Percentiles rank a stretch among this genome's conserved stretches.
Evolutionary conservation across 2,797 vertebrate species (phyloP).

Genomic region (Scyliorhinus canicula): DNA sequence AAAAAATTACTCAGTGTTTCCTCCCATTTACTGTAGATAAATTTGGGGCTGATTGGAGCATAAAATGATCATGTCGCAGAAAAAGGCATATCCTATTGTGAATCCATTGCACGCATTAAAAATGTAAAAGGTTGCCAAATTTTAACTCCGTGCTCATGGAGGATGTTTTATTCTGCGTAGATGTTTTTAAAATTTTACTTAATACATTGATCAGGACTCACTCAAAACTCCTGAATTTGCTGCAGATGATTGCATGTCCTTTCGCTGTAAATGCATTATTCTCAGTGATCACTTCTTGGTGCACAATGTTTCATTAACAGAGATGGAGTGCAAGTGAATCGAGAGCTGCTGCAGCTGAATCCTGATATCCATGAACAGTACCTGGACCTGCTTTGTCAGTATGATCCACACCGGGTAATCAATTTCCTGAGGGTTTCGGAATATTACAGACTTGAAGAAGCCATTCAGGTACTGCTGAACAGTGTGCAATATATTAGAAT

Average conservation of each 20-base stretch:
- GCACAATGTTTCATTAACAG: conserved; percentile 54
- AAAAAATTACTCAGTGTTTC: neutral
- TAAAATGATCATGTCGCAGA: neutral
- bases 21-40: neutral
- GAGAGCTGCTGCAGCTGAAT: conserved; percentile 56
- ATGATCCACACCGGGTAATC: conserved; percentile 67
- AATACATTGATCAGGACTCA: neutral
- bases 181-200: conserved; percentile 9
- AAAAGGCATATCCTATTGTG: neutral
- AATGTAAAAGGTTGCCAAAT: neutral
- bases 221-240: neutral
- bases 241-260: neutral
- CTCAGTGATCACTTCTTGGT: neutral
- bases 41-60: neutral
- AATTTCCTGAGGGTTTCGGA: conserved; percentile 74
- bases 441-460: conserved; percentile 80
- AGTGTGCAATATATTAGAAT: neutral
- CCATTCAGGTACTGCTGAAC: conserved; percentile 66
- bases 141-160: too few relatives aligned
- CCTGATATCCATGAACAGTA: conserved; percentile 72
- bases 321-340: conserved; percentile 62
- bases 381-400: conserved; percentile 75
- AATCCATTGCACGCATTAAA: too few relatives aligned
- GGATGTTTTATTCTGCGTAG: neutral
- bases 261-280: neutral